phyloP scores from a whole-genome alignment of 2,888 invertebrate genomes.

The Hermaeophaga mercurialis region DNA sequence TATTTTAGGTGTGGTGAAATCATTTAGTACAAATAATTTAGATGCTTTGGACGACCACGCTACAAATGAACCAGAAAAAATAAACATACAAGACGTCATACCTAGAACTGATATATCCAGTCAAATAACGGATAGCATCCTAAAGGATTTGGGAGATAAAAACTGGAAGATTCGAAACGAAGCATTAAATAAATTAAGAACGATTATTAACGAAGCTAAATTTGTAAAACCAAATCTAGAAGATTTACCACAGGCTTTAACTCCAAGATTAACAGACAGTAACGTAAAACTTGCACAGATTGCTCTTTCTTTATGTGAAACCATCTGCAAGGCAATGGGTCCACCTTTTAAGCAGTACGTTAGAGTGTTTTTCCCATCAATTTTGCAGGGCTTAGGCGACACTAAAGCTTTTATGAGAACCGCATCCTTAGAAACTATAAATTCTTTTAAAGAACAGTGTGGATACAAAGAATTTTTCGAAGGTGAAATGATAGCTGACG shows the following conservation, averaged over 20 bases:
- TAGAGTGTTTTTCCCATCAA: slow-evolving; percentile 80
- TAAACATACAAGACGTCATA: slow-evolving; percentile 71
- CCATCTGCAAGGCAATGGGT: slow-evolving; percentile 83
- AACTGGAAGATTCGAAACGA: slow-evolving; percentile 92
- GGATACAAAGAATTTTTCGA: slow-evolving; percentile 84
- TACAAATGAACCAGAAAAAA: slow-evolving; percentile 53
- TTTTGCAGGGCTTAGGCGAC: slow-evolving; percentile 80
- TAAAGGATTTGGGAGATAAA: slow-evolving; percentile 84
- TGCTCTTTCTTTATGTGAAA: slow-evolving; percentile 82
- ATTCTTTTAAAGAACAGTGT: slow-evolving; percentile 82
- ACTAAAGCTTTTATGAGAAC: slow-evolving; percentile 80
- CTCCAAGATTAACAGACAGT: slow-evolving; percentile 81
- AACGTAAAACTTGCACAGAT: slow-evolving; percentile 90
- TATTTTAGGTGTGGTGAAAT: slow-evolving; percentile 52
- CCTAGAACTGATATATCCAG: slow-evolving; percentile 81
- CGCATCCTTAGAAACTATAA: slow-evolving; percentile 82
- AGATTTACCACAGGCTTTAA: slow-evolving; percentile 80
- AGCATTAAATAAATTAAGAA: slow-evolving; percentile 73
- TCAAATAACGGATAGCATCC: slow-evolving; percentile 79
- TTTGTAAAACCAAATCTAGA: slow-evolving; percentile 84
- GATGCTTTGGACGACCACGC: slow-evolving; percentile 54
- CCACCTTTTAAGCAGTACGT: slow-evolving; percentile 78
- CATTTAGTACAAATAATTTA: slow-evolving; percentile 63
- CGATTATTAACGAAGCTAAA: slow-evolving; percentile 75
- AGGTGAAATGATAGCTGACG: slow-evolving; percentile 87